Evolutionary conservation across 2,113 vertebrate species (phyloP).

Genomic region (Indicator maculatus): DNA sequence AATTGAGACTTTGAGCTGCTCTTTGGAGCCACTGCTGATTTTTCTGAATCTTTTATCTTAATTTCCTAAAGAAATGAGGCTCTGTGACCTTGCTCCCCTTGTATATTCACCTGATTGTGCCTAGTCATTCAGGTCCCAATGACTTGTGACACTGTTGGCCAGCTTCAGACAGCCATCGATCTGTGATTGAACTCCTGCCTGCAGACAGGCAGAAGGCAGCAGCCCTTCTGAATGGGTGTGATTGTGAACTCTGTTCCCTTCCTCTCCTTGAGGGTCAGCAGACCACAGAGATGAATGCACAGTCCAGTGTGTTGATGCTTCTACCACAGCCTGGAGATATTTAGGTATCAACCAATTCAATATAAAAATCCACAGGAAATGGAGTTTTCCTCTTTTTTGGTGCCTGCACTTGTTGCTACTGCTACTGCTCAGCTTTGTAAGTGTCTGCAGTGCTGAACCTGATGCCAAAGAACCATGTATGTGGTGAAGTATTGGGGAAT

Average conservation of each 20-base stretch:
- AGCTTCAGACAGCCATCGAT: not conserved
- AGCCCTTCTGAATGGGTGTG: not conserved
- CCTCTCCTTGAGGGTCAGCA: rapidly evolving
- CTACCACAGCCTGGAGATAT: not conserved
- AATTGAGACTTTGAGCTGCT: not conserved
- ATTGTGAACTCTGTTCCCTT: not conserved
- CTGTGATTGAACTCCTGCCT: not conserved
- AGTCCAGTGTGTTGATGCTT: rapidly evolving
- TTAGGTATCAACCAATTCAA: not conserved
- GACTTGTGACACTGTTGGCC: not conserved
- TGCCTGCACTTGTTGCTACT: not conserved
- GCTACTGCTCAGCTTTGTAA: not conserved
- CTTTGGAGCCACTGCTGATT: not conserved
- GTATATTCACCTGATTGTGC: not conserved
- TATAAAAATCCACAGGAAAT: not conserved
- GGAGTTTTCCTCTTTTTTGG: not conserved
- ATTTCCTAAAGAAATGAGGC: not conserved
- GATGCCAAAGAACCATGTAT: rapidly evolving
- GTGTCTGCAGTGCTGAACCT: not conserved
- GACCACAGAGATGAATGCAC: not conserved
- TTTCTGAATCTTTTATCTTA: not conserved
- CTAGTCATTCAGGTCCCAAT: not conserved
- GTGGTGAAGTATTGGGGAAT: not conserved
- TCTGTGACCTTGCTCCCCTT: not conserved
- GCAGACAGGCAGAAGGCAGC: not conserved